Evolutionary conservation across 2,113 vertebrate genomes (phyloP).

Genomic region (Rutilus rutilus): DNA sequence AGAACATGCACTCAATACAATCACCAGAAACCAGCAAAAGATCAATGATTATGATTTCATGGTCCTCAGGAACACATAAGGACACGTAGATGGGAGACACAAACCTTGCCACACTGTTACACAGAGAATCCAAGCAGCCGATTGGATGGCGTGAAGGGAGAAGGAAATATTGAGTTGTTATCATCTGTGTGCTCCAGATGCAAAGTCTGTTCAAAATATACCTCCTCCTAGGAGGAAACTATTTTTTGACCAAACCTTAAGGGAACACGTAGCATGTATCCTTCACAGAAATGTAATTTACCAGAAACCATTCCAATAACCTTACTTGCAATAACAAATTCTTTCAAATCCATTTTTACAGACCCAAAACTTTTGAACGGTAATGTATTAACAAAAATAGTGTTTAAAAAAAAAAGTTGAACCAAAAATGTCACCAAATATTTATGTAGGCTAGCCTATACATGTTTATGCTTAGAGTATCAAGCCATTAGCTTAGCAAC

Average conservation of each 20-base stretch:
- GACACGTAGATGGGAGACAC: constrained; percentile 33
- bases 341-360: not conserved
- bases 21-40: not conserved
- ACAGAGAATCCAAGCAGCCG: constrained; percentile 48
- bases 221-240: not conserved
- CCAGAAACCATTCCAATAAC: not conserved
- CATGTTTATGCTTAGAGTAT: not conserved
- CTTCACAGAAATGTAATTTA: not conserved
- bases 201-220: not conserved
- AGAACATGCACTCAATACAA: not conserved
- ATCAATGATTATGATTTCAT: not conserved
- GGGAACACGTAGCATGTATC: not conserved
- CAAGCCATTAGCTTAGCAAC: not conserved
- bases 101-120: constrained; percentile 70
- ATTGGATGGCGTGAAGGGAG: constrained; percentile 48
- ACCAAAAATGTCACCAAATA: not conserved
- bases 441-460: not conserved
- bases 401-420: not conserved
- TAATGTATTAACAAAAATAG: not conserved
- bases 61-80: not conserved
- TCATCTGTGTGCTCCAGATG: not conserved
- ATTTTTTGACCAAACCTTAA: not conserved
- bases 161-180: constrained; percentile 49
- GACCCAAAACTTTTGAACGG: not conserved
- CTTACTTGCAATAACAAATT: not conserved